Percentiles rank a stretch among this genome's conserved stretches.
These are phyloP conservation scores for Cabera pusaria DNA, from an alignment of 2,888 invertebrate genomes.

Conservation along the genomic window DNA sequence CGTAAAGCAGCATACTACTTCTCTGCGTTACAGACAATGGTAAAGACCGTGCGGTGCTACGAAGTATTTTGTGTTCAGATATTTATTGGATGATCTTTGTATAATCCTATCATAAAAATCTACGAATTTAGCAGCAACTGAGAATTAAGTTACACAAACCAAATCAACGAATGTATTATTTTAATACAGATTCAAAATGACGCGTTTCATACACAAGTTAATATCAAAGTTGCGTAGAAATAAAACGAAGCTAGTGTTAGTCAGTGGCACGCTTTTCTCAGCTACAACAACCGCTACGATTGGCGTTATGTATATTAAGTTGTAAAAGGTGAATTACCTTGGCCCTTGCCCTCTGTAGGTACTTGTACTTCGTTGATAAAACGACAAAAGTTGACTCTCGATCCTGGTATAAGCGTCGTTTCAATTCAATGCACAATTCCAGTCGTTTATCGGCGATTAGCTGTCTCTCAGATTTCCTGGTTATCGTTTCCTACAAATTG, in stretches of 20 bases:
- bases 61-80: conserved; percentile 60
- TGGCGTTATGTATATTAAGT: conserved; percentile 43
- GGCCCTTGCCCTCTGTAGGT: conserved; percentile 29
- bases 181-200: too few species aligned
- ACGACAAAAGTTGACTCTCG: conserved; percentile 40
- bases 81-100: too few species aligned
- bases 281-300: conserved; percentile 47
- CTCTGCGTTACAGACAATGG: too few species aligned
- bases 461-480: conserved; percentile 59
- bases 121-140: too few species aligned
- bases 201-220: too few species aligned
- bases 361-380: conserved; percentile 40
- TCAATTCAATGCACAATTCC: conserved; percentile 55
- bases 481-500: conserved; percentile 56
- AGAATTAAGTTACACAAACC: too few species aligned
- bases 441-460: conserved; percentile 46
- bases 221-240: too few species aligned
- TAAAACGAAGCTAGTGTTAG: neutral
- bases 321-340: conserved; percentile 46
- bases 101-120: too few species aligned
- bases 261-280: conserved; percentile 12
- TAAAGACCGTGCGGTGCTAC: too few species aligned
- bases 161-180: too few species aligned
- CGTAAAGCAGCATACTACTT: too few species aligned
- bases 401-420: conserved; percentile 47